phyloP scores from a whole-genome alignment of 1,140 invertebrate genomes.

The Metaphire vulgaris region DNA sequence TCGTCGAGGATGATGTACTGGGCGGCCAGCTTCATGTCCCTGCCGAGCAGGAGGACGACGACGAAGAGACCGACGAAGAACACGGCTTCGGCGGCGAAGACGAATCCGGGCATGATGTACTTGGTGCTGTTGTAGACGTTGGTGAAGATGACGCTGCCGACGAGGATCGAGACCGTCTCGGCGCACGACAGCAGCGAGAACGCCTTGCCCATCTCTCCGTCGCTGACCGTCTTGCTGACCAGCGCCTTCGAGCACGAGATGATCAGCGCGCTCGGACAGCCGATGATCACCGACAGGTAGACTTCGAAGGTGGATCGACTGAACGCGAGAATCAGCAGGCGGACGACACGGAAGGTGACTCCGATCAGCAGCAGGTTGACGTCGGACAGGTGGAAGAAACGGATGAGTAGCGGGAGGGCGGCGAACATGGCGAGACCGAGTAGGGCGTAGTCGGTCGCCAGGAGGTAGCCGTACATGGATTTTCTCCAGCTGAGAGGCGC shows the following conservation, averaged over 20 bases:
- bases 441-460: slow-evolving; percentile 46
- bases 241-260: slow-evolving; percentile 27
- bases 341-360: slow-evolving; percentile 26
- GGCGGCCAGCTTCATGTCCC: slow-evolving; percentile 20
- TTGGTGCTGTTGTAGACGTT: slow-evolving; percentile 28
- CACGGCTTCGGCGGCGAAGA: slow-evolving; percentile 25
- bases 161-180: slow-evolving; percentile 28
- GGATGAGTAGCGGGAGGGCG: slow-evolving; percentile 27
- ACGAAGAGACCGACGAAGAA: slow-evolving; percentile 16
- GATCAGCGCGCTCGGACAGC: slow-evolving; percentile 30
- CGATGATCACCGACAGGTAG: slow-evolving; percentile 27
- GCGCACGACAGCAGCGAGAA: slow-evolving; percentile 30
- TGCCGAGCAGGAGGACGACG: slow-evolving; percentile 15
- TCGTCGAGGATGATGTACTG: slow-evolving; percentile 12
- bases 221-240: slow-evolving; percentile 29
- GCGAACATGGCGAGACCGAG: slow-evolving; percentile 30
- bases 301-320: slow-evolving; percentile 18
- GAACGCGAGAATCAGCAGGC: slow-evolving; percentile 25
- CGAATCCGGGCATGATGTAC: slow-evolving; percentile 23
- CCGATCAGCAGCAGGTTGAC: slow-evolving; percentile 28
- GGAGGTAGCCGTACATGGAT: slow-evolving; percentile 47
- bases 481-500: slow-evolving; percentile 44
- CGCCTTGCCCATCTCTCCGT: slow-evolving; percentile 30
- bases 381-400: slow-evolving; percentile 24
- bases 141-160: slow-evolving; percentile 27